Evolutionary conservation across 2,113 vertebrate genomes (phyloP), one percentile per base, ranked within the genome.

Genomic region (Carlito syrichta): DNA sequence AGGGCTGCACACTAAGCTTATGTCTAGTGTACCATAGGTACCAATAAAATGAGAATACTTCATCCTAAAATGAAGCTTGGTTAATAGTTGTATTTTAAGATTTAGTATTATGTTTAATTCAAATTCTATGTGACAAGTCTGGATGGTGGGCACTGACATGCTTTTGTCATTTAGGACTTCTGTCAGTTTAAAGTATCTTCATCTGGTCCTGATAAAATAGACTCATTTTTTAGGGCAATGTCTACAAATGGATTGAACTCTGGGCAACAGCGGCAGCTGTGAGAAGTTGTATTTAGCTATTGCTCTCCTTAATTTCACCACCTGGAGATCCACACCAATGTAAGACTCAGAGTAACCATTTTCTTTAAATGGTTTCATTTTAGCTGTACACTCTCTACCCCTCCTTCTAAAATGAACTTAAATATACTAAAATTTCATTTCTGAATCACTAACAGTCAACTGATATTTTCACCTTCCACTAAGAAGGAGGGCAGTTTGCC

Each of bases 391-490:
- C 68, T 86, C 90, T 38, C 50, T 30, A 79, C 73, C 10, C 23
- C 3, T 84, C 10, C 85, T 95, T 94, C 69, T 93, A 74, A 89
- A 91, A 89, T 66, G 83, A 56, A 66, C 43, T 93, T 60, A 68
- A 81, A 95, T 89, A 73, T 81, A 89, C n/a, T 73, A 63, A 93
- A 86, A 82, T 90, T 90, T 94, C 92, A 92, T 84, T 97, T 92
- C 62, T 93, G 94, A 96, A 73, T 94, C 89, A 96, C 52, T 88
- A 66, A 76, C 83, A 96, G 38, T 86, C 91, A 97, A 92, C 88
- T 94, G 96, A 93, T 97, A 95, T 84, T 92, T 96, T 87, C 79
- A 93, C 89, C 86, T 77, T 97, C 54, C 52, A 79, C 54, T 84
- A 95, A 87, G 89, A 73, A 96, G 40, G 35, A 89, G 16, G 85